Evolutionary conservation across 2,888 invertebrate genomes (phyloP).

Genomic region (Osedax fenrisi): DNA sequence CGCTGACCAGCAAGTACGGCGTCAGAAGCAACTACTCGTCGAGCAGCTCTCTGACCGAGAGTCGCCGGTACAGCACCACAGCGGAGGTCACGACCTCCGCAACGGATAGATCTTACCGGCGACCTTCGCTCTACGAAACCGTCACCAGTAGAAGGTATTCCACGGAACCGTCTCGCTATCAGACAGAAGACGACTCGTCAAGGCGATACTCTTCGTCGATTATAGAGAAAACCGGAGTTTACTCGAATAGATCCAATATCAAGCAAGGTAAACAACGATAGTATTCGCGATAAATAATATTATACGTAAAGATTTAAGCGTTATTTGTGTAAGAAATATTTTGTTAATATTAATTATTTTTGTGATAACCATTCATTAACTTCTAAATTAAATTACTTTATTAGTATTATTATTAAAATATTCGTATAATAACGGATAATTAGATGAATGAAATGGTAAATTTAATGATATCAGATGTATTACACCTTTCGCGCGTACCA

Average conservation of each 20-base stretch:
- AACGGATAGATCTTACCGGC: background rate
- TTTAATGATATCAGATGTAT: no score
- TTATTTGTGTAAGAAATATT: no score
- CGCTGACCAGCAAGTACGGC: no score
- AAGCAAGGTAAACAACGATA: conserved; percentile 29
- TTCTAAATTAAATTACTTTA: no score
- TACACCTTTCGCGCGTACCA: no score
- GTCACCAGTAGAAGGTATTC: background rate
- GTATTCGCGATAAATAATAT: no score
- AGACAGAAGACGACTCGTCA: background rate
- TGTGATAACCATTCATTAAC: no score
- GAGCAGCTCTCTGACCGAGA: background rate
- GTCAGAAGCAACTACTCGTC: background rate
- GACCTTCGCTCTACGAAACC: background rate
- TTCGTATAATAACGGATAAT: no score
- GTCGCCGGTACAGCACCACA: background rate
- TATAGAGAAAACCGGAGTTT: background rate
- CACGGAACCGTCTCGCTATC: background rate
- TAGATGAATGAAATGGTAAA: no score
- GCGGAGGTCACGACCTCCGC: background rate
- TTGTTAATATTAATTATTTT: no score
- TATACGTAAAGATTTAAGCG: no score
- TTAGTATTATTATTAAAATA: no score
- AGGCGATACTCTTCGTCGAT: background rate
- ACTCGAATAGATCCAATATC: background rate